Evolutionary conservation across 2,797 vertebrate species (phyloP).

Genomic region (Pseudocheirus occidentalis): DNA sequence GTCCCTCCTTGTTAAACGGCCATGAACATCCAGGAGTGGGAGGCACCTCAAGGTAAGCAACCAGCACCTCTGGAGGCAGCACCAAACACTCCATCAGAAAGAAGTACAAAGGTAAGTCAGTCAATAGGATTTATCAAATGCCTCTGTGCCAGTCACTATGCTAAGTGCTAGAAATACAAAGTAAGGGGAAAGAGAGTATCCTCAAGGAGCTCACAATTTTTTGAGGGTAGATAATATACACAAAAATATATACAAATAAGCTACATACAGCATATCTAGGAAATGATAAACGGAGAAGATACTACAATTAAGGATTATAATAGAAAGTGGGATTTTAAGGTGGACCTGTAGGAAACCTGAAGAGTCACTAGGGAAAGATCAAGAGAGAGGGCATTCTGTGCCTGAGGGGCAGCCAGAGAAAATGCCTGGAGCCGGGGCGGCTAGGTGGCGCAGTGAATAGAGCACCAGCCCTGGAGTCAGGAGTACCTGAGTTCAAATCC

Average conservation of each 20-base stretch:
- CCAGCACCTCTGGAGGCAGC: not conserved
- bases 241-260: too few relatives aligned
- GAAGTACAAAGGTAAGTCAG: not conserved
- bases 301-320: too few relatives aligned
- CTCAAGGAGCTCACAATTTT: not conserved
- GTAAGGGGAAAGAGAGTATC: too few relatives aligned
- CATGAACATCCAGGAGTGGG: not conserved
- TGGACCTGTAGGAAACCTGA: not conserved
- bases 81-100: not conserved
- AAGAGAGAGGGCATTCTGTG: not conserved
- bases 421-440: too few relatives aligned
- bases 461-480: too few relatives aligned
- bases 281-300: too few relatives aligned
- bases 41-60: too few relatives aligned
- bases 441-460: too few relatives aligned
- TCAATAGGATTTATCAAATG: not conserved
- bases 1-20: not conserved
- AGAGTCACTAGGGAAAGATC: not conserved
- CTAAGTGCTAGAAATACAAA: not conserved
- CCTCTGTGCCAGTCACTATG: too few relatives aligned
- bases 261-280: too few relatives aligned
- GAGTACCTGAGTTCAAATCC: too few relatives aligned
- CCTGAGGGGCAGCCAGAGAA: too few relatives aligned
- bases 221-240: not conserved
- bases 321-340: not conserved